Base-by-base conservation (phyloP, 1,140 invertebrate species). In the Anastatus disparis region DNA sequence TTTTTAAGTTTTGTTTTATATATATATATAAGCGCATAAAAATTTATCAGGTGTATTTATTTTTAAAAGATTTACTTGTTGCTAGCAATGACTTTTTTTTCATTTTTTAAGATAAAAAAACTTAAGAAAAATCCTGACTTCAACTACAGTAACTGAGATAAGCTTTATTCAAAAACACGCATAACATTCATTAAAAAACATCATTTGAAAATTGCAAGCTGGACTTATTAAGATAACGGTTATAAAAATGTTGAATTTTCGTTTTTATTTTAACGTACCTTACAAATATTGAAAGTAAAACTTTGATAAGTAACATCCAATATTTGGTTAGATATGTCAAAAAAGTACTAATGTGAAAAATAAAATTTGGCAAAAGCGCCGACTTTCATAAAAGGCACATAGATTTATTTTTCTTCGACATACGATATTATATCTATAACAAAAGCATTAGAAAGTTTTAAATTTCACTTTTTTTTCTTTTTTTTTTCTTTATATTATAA, bases 341-440 rank as follows among this genome's bases (percentile, higher is more conserved):
- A n/a, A n/a, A 17, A 55, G 9, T 58, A n/a, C n/a, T n/a, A n/a
- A n/a, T n/a, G 24, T 38, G 2, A 58, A 26, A 65, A 64, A 38
- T 48, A 38, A 65, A 59, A 71, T 42, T 63, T 71, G 53, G 70
- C 53, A 61, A 65, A 58, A 59, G 13, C 35, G 62, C 70, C 62
- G 53, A 71, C 62, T 71, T 71, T 71, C 62, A 31, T 65, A 4
- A 71, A 71, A 71, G 70, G 70, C 70, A 71, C 70, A 20, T 66
- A 64, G 29, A 63, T 56, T n/a, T 67, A 24, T 59, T 55, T 53
- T 46, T 48, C 59, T 48, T 35, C 24, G 12, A 38, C 17, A 50
- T 10, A 50, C 2, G 12, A 7, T 61, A 52, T 62, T 27, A 53
- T 27, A 26, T 61, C 38, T 22, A 10, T 35, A 53, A 61, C 29